These are phyloP conservation scores for Caenorhabditis auriculariae DNA, from an alignment of 2,888 invertebrate genomes.

Conservation along the genomic window DNA sequence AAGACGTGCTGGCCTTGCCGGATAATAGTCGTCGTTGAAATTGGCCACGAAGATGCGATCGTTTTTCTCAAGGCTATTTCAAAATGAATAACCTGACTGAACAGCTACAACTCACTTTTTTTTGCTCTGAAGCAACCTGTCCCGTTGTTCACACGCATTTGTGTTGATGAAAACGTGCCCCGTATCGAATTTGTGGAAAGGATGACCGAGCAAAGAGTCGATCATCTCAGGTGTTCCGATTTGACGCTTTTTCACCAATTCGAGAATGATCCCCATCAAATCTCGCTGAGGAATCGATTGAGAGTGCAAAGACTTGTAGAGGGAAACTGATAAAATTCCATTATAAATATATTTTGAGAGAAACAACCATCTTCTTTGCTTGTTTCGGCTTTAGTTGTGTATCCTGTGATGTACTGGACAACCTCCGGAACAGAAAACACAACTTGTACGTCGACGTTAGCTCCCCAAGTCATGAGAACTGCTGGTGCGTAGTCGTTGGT, in stretches of 20 bases:
- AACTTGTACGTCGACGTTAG: conserved; percentile 3
- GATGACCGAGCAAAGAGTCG: neutral
- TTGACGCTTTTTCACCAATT: neutral
- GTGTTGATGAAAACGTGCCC: conserved; percentile 1
- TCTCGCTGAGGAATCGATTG: too few species aligned
- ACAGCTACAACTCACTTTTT: too few species aligned
- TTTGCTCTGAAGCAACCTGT: too few species aligned
- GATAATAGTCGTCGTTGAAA: neutral
- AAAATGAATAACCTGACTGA: too few species aligned
- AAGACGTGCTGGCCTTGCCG: neutral
- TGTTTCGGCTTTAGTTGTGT: neutral
- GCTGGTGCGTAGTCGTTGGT: conserved; percentile 1
- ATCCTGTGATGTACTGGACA: neutral
- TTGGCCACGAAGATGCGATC: neutral
- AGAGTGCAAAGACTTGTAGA: too few species aligned
- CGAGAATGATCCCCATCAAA: neutral
- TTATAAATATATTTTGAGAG: too few species aligned
- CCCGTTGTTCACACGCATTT: too few species aligned
- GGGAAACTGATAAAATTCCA: too few species aligned
- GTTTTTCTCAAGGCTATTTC: too few species aligned
- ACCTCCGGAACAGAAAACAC: neutral
- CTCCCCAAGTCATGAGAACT: neutral
- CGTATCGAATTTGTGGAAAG: neutral
- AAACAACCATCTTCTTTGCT: too few species aligned
- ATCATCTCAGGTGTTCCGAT: neutral